Base-by-base conservation (phyloP, 2,113 vertebrate species). In the Catharus minimus region DNA sequence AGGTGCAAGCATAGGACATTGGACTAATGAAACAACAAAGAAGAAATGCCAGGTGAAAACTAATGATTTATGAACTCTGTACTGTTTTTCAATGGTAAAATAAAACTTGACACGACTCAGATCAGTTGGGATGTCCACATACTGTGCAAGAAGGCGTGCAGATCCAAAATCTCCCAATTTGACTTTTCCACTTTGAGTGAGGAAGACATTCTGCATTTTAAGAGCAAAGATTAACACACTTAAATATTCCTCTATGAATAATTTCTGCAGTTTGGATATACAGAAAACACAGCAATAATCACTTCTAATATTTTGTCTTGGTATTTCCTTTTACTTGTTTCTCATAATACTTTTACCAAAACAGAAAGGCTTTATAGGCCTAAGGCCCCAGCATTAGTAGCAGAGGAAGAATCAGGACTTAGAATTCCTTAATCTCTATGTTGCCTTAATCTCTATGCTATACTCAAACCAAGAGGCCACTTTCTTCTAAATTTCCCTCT, bases 151-250 rank as follows among this genome's bases (percentile, higher is more conserved):
- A 96, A 98, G 91, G 78, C 96, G 98, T 0, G 99, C 98, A 26
- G 98, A 99, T 90, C 99, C 99, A 97, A 99, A 99, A 94, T 99
- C 99, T 83, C 99, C 99, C 57, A 99, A 80, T 96, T 99, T 99
- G 75, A 99, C 84, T 88, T 97, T 97, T 91, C 98, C 98, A 44
- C 92, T 95, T 89, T 98, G 97, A 56, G 98, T 98, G 87, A 99
- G 98, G 96, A 99, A 99, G 94, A 99, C 93, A 58, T 99, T 99
- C 99, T 99, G 97, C 38, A 84, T 97, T 88, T 74, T 72, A 83
- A 72, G 85, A 94, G 85, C 15, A 80, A 7, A 56, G 41, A 56
- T 89, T 75, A 36, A 72, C 9, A 56, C 15, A 88, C 15, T 60
- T 74, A 67, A 55, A 47, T 50, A 38, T 28, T 60, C 30, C 69